phyloP scores from a whole-genome alignment of 2,113 vertebrate genomes.

The Caloenas nicobarica region DNA sequence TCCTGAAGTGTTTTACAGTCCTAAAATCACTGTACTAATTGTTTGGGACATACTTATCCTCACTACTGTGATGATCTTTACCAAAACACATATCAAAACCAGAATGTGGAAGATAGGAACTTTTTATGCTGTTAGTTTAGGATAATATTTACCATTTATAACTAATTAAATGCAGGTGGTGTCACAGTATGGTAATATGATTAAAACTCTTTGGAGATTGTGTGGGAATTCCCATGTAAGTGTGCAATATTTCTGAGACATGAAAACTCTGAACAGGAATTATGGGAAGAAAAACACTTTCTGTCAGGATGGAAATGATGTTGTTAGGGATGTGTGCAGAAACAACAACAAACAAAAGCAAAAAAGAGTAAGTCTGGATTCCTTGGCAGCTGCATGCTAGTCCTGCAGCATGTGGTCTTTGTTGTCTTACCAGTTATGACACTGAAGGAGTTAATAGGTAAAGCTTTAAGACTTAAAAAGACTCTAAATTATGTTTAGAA shows the following conservation, averaged over 20 bases:
- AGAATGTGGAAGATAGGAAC: neutral
- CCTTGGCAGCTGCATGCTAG: neutral
- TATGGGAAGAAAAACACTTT: neutral
- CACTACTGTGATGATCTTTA: neutral
- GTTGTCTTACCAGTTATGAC: neutral
- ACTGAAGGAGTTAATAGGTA: neutral
- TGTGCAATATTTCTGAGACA: neutral
- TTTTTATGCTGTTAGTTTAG: neutral
- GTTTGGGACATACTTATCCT: neutral
- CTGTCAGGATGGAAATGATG: neutral
- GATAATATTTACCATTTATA: neutral
- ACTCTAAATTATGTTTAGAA: slow-evolving; percentile 14
- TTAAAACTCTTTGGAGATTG: neutral
- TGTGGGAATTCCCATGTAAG: neutral
- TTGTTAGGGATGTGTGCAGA: neutral
- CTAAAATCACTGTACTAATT: neutral
- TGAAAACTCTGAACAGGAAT: neutral
- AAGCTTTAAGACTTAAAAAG: neutral
- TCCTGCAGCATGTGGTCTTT: neutral
- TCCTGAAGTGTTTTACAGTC: neutral
- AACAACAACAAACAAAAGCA: neutral
- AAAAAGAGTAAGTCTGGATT: neutral
- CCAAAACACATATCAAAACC: neutral
- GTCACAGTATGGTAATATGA: neutral
- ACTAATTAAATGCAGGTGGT: neutral